Evolutionary conservation across 2,888 invertebrate genomes (phyloP).

Genomic region (Eutolmus rufibarbis): DNA sequence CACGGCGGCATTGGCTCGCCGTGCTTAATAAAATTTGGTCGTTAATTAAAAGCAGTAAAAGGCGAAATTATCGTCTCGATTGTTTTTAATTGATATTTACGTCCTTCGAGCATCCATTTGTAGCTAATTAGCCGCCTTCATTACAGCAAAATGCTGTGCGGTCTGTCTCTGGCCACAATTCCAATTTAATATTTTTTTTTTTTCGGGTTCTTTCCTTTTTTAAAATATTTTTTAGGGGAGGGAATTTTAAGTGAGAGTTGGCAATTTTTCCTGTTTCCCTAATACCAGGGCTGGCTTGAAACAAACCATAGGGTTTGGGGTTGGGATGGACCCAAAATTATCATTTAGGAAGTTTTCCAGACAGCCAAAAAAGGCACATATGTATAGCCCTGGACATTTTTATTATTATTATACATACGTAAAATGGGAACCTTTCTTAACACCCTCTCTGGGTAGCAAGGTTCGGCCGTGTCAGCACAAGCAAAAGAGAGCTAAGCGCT

Average conservation of each 20-base stretch:
- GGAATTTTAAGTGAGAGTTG: background rate
- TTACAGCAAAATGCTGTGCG: background rate
- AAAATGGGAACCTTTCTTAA: background rate
- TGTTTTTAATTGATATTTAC: slow-evolving; percentile 44
- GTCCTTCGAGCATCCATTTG: slow-evolving; percentile 34
- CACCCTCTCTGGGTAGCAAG: no score
- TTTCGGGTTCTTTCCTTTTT: background rate
- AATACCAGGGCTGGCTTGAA: background rate
- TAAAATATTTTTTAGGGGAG: background rate
- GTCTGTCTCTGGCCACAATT: slow-evolving; percentile 6
- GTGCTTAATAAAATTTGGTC: slow-evolving; percentile 6
- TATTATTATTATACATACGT: background rate
- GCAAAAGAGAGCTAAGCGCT: background rate
- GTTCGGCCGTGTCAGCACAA: background rate
- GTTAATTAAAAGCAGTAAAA: slow-evolving; percentile 32
- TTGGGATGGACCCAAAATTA: background rate
- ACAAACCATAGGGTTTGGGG: background rate
- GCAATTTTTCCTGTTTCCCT: background rate
- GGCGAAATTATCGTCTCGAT: slow-evolving; percentile 41
- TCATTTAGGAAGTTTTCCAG: slow-evolving; percentile 3
- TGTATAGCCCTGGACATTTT: background rate
- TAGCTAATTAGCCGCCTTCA: slow-evolving; percentile 7
- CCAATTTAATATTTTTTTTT: slow-evolving; percentile 20
- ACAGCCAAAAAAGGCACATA: background rate
- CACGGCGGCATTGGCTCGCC: background rate